Evolutionary conservation across 1,140 invertebrate species (phyloP).

Genomic region (Agrypnia vestita): DNA sequence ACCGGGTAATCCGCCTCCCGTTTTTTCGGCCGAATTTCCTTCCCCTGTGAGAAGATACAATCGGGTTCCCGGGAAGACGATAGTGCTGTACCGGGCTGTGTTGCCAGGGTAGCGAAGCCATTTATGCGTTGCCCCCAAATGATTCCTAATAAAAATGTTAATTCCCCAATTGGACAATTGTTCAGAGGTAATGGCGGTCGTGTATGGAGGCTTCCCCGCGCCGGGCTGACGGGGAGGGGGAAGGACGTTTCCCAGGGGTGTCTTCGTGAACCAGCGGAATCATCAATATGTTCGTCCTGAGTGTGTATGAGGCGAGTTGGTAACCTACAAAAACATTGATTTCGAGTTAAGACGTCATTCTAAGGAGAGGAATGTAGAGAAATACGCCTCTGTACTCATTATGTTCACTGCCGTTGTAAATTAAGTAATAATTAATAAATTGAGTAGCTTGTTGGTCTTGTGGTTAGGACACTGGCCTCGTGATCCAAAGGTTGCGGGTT

Average conservation of each 20-base stretch:
- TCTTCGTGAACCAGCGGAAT: conserved; percentile 48
- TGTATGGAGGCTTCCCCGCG: conserved; percentile 27
- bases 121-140: conserved; percentile 44
- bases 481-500: too few species aligned
- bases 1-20: conserved; percentile 1
- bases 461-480: too few species aligned
- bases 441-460: too few species aligned
- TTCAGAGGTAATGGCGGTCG: conserved; percentile 50
- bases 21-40: conserved; percentile 9
- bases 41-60: background rate
- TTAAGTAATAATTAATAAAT: too few species aligned
- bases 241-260: conserved; percentile 39
- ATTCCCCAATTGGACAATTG: conserved; percentile 55
- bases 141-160: conserved; percentile 61
- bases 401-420: too few species aligned
- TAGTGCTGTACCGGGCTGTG: conserved; percentile 5
- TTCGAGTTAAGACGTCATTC: too few species aligned
- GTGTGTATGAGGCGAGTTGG: conserved; percentile 24
- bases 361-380: too few species aligned
- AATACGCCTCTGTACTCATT: too few species aligned
- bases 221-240: background rate
- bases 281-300: conserved; percentile 50
- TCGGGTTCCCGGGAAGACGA: background rate
- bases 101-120: conserved; percentile 1
- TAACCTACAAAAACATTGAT: conserved; percentile 25